Base-by-base conservation (phyloP, 2,888 invertebrate species). In the Abscondita cerata region DNA sequence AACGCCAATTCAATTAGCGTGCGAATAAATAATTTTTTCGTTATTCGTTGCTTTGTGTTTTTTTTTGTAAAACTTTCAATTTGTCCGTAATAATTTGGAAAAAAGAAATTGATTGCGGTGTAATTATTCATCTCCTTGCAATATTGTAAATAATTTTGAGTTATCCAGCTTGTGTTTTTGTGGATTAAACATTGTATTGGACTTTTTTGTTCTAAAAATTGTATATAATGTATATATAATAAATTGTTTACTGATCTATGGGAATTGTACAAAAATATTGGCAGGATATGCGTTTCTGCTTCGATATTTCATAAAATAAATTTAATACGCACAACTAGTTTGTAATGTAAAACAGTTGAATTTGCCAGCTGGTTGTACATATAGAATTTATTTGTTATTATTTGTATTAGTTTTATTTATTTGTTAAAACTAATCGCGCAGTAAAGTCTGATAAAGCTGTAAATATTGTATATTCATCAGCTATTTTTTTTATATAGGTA, bases 391-490 rank as follows among this genome's bases (percentile, higher is more conserved):
- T 75, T 72, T 66, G 62, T 67, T 58, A 66, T 47, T 40, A n/a
- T 67, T 69, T 68, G 64, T 65, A 65, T 53, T 70, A 59, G 65
- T 70, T 68, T 67, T 69, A 65, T 68, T 67, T 65, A 61, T 67
- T 46, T 56, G 46, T 66, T 65, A 64, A 67, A 67, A 66, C 65
- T 63, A 52, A 67, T 70, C 62, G 64, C 68, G 66, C 70, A 25
- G 62, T 55, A 36, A 61, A 56, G 58, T 54, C 65, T 61, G 55
- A 52, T 41, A 54, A 53, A 73, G 75, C 75, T 79, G 78, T 78
- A 79, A 76, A 78, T 79, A 78, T 77, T 76, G 76, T 78, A 78
- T 76, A 77, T 77, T 78, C 75, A 75, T 78, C 76, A 75, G 78
- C 76, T 75, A 65, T 58, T 66, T 67, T 64, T 65, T 64, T 64